Evolutionary conservation across 1,140 invertebrate species (phyloP).

Genomic region (Lutraria rhynchaena): DNA sequence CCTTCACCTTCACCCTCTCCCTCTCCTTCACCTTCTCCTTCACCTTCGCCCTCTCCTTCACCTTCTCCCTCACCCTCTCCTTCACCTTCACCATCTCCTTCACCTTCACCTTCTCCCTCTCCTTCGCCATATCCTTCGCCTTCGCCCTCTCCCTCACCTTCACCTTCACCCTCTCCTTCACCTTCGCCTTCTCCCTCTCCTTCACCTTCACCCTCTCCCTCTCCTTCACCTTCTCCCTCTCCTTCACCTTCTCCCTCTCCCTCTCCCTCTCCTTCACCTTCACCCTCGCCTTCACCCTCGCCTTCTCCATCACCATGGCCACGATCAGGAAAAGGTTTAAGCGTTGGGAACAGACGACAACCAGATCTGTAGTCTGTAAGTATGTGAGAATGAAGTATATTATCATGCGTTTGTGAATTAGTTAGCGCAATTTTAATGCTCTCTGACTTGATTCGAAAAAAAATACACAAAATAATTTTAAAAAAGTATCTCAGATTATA

Average conservation of each 20-base stretch:
- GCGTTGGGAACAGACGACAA: slow-evolving; percentile 60
- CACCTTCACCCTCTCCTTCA: not conserved
- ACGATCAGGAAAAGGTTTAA: slow-evolving; percentile 38
- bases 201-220: slow-evolving; percentile 3
- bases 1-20: not conserved
- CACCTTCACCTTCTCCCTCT: not conserved
- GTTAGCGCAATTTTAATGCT: too few species aligned
- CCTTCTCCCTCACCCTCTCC: not conserved
- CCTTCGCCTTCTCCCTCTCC: not conserved
- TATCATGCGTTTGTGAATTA: too few species aligned
- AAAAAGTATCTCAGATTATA: too few species aligned
- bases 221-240: slow-evolving; percentile 1
- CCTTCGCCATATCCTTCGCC: not conserved
- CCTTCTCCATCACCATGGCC: not conserved
- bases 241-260: slow-evolving; percentile 23
- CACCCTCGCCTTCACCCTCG: not conserved
- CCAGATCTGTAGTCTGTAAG: slow-evolving; percentile 57
- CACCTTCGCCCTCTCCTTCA: not conserved
- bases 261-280: slow-evolving; percentile 18
- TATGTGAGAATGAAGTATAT: too few species aligned
- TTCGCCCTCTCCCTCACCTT: not conserved
- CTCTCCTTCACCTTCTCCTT: not conserved
- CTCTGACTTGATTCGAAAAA: too few species aligned
- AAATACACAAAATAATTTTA: too few species aligned
- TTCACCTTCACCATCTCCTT: not conserved